Evolutionary conservation across 2,797 vertebrate species (phyloP).

Genomic region (Otus scops): DNA sequence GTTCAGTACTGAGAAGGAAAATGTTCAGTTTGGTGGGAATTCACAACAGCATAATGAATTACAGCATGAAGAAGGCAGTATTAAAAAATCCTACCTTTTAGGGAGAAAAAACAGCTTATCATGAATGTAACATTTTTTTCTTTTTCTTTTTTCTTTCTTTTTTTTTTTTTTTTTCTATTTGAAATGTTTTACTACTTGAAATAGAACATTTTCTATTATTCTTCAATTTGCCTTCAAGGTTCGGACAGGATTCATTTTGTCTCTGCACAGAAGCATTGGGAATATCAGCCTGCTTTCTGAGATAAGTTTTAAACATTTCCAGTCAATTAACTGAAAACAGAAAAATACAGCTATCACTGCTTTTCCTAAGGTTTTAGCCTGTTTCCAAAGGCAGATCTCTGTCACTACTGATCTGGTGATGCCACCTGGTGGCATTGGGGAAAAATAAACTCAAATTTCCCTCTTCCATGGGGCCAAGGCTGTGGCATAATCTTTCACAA

Average conservation of each 20-base stretch:
- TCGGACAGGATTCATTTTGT: background rate
- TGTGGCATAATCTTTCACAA: rapidly evolving
- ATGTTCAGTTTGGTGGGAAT: background rate
- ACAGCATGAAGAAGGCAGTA: background rate
- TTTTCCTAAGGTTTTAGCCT: background rate
- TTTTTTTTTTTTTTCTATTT: background rate
- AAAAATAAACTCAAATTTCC: background rate
- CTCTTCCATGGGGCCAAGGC: rapidly evolving
- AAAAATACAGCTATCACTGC: rapidly evolving
- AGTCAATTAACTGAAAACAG: background rate
- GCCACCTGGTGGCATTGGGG: constrained; percentile 63
- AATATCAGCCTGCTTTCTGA: background rate
- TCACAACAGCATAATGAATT: background rate
- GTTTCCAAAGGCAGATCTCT: background rate
- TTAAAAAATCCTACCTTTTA: background rate
- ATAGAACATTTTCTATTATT: background rate
- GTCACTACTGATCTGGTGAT: background rate
- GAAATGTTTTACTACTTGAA: background rate
- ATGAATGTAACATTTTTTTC: background rate
- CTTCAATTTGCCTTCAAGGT: background rate
- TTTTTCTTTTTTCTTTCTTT: too few species aligned
- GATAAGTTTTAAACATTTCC: background rate
- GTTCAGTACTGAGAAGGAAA: background rate
- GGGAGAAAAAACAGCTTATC: rapidly evolving
- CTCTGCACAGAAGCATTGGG: background rate